Evolutionary conservation across 2,797 vertebrate genomes (phyloP), one percentile per base, ranked within the genome.

Genomic region (Hapalemur alaotrensis): DNA sequence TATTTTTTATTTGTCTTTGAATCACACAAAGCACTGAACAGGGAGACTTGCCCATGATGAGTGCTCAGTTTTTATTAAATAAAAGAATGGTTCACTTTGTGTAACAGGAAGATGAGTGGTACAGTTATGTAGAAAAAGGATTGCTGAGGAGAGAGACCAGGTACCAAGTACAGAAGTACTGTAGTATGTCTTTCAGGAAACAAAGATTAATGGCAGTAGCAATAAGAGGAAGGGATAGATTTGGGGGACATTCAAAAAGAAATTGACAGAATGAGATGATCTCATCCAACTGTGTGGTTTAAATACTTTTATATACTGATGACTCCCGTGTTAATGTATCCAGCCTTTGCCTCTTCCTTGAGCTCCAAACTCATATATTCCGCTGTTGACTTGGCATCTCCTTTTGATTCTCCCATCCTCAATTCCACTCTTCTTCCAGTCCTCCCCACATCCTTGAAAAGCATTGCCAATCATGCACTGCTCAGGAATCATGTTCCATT

Each of bases 21-120:
- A 48, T 81, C 76, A 70, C 73, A 61, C n/a, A 43, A 67, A 69
- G 57, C 46, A 38, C 61, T 46, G 35, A 93, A 28, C 28, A 67
- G 52, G 75, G 48, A 89, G 67, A 93, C 86, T 52, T 83, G n/a
- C 70, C 76, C 73, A 61, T 65, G 88, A 89, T 41, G 32, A 92
- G 20, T 81, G 46, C 70, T 96, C 35, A 41, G 46, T 54, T 91
- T 75, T 89, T 86, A 91, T 52, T 63, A 63, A 93, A 79, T 93
- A 28, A 69, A 87, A 59, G 72, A 95, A 54, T 48, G 54, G 76
- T 82, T 63, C 25, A 35, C 63, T 91, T 93, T 91, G 41, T 78
- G 35, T 54, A 96, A 91, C 67, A 81, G 70, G 28, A 92, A 84
- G 76, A 80, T 87, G 67, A 93, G 84, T 84, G 80, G 35, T 18